Evolutionary conservation across 2,888 invertebrate species (phyloP).

Genomic region (Allygus modestus): DNA sequence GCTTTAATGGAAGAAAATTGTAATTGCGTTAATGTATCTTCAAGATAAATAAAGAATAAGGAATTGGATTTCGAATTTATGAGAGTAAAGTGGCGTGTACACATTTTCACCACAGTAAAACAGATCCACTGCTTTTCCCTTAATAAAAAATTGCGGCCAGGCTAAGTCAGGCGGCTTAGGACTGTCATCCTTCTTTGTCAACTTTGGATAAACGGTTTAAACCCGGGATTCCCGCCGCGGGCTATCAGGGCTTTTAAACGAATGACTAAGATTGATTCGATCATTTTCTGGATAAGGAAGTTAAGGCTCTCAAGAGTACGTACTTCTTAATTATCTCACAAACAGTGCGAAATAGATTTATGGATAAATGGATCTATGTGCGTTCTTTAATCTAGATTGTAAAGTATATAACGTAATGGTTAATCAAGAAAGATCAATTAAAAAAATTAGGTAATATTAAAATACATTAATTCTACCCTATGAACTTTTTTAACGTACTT

Average conservation of each 20-base stretch:
- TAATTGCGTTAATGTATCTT: too few relatives aligned
- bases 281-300: conserved; percentile 21
- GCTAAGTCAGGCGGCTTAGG: conserved; percentile 33
- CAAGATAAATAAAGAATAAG: too few relatives aligned
- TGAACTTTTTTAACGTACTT: too few relatives aligned
- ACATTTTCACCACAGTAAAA: not conserved
- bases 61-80: too few relatives aligned
- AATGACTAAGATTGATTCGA: conserved; percentile 43
- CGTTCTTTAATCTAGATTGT: too few relatives aligned
- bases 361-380: too few relatives aligned
- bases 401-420: too few relatives aligned
- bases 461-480: too few relatives aligned
- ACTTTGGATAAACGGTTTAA: conserved; percentile 48
- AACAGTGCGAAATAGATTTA: too few relatives aligned
- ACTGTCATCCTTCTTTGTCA: conserved; percentile 43
- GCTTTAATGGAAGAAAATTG: too few relatives aligned
- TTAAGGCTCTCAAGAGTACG: not conserved
- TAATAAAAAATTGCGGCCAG: conserved; percentile 11
- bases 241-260: conserved; percentile 41
- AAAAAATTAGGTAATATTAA: too few relatives aligned
- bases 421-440: too few relatives aligned
- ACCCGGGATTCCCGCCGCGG: not conserved
- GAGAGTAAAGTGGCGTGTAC: not conserved
- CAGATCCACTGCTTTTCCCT: conserved; percentile 9
- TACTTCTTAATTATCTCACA: not conserved